These are phyloP conservation scores for Temnothorax rugatulus DNA, from an alignment of 2,888 invertebrate species.

Conservation along the genomic window DNA sequence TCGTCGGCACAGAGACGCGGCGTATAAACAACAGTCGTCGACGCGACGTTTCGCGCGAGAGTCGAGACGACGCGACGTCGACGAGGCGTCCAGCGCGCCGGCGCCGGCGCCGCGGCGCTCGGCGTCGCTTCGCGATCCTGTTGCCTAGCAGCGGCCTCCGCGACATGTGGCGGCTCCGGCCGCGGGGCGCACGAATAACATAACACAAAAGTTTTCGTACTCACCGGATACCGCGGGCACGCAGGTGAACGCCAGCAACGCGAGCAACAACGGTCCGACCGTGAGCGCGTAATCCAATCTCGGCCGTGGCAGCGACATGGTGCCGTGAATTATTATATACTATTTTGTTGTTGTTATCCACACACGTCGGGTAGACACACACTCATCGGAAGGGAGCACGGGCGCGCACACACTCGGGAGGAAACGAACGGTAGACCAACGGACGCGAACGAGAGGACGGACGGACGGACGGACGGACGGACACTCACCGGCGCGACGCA, in stretches of 20 bases:
- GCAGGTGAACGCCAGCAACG: conserved; percentile 68
- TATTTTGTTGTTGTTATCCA: conserved; percentile 72
- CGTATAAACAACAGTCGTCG: not conserved
- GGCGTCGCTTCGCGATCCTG: conserved; percentile 81
- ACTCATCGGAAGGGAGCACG: conserved; percentile 82
- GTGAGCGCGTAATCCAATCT: conserved; percentile 84
- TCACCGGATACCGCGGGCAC: conserved; percentile 76
- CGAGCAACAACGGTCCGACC: conserved; percentile 67
- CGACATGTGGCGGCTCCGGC: not conserved
- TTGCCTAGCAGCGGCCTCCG: conserved; percentile 80
- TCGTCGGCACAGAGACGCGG: not conserved
- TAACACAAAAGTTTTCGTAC: conserved; percentile 45
- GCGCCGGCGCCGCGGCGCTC: conserved; percentile 76
- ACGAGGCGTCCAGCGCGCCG: conserved; percentile 76
- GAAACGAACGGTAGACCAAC: conserved; percentile 7
- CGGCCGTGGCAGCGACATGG: conserved; percentile 82
- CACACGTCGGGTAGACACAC: conserved; percentile 80
- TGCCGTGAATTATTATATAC: conserved; percentile 74
- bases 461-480: conserved; percentile 63
- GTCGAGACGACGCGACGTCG: not conserved
- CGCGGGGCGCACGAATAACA: not conserved
- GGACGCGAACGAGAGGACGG: conserved; percentile 2
- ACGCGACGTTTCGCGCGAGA: not conserved
- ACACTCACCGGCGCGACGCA: conserved; percentile 65
- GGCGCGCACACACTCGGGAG: conserved; percentile 81